Evolutionary conservation across 2,113 vertebrate genomes (phyloP).

Genomic region (Ancistrus triradiatus): DNA sequence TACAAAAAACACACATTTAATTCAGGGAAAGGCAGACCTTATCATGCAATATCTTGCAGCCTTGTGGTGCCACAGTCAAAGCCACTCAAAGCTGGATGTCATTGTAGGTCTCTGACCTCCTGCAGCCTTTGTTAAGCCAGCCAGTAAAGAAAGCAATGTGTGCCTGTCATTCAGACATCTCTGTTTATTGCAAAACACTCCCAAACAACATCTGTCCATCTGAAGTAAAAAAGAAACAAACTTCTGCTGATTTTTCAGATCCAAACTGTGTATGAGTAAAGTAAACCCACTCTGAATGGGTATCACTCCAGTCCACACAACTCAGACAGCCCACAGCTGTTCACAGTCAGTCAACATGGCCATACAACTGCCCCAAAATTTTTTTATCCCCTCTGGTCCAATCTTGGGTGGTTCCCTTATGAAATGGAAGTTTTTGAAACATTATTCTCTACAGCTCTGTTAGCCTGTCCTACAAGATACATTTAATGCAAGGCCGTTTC

Average conservation of each 20-base stretch:
- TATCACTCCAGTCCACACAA: not conserved
- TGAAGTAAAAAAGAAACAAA: constrained; percentile 9
- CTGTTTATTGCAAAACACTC: constrained; percentile 10
- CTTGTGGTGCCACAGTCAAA: too few species aligned
- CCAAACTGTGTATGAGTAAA: constrained; percentile 17
- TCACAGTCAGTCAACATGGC: not conserved
- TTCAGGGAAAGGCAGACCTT: too few species aligned
- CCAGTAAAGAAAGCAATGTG: constrained; percentile 38
- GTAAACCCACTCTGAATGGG: not conserved
- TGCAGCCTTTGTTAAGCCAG: constrained; percentile 7
- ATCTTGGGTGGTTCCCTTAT: not conserved
- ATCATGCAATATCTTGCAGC: too few species aligned
- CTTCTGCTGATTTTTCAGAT: constrained; percentile 9
- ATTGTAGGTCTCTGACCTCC: constrained; percentile 32
- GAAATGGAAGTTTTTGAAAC: not conserved
- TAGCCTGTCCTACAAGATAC: too few species aligned
- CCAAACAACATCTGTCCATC: constrained; percentile 17
- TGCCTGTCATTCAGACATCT: constrained; percentile 48
- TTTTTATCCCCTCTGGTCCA: not conserved
- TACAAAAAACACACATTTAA: too few species aligned
- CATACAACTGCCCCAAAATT: not conserved
- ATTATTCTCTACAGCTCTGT: not conserved
- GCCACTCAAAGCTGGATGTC: constrained; percentile 4
- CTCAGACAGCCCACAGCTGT: constrained; percentile 13
- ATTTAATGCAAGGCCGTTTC: too few species aligned